These are phyloP conservation scores for Ferrisia virgata DNA, from an alignment of 2,888 invertebrate species.

Conservation along the genomic window DNA sequence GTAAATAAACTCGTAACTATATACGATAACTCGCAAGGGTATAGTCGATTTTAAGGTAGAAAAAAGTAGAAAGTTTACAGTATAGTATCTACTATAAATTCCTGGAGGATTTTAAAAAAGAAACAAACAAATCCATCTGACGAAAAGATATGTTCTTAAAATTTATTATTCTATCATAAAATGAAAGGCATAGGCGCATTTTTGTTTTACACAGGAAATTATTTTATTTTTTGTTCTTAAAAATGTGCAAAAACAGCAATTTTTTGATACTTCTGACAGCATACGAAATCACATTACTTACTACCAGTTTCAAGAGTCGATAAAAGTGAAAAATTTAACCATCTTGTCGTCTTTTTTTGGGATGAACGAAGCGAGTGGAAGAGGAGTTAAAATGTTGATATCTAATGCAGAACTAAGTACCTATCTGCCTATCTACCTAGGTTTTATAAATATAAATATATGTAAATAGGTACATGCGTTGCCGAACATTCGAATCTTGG, in stretches of 20 bases:
- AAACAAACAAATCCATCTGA: background rate
- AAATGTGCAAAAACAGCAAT: background rate
- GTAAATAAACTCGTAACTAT: background rate
- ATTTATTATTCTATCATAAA: conserved; percentile 6
- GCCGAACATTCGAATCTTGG: no score
- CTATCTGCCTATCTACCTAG: no score
- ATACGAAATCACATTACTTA: no score
- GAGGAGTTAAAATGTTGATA: no score
- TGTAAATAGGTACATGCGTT: no score
- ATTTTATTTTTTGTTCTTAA: background rate
- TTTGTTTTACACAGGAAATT: background rate
- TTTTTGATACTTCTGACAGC: background rate
- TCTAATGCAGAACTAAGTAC: no score
- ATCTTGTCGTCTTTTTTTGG: no score
- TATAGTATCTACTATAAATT: background rate
- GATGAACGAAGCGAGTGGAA: no score
- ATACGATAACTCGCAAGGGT: background rate
- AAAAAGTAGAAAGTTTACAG: background rate
- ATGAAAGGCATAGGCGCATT: background rate
- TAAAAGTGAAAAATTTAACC: no score
- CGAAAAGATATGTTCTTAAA: background rate
- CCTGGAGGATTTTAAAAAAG: background rate
- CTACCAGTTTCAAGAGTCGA: no score
- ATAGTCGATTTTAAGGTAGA: background rate
- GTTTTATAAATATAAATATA: no score